Conservation (phyloP, 1,140 invertebrate species). For the Probaryconus sp. region DNA sequence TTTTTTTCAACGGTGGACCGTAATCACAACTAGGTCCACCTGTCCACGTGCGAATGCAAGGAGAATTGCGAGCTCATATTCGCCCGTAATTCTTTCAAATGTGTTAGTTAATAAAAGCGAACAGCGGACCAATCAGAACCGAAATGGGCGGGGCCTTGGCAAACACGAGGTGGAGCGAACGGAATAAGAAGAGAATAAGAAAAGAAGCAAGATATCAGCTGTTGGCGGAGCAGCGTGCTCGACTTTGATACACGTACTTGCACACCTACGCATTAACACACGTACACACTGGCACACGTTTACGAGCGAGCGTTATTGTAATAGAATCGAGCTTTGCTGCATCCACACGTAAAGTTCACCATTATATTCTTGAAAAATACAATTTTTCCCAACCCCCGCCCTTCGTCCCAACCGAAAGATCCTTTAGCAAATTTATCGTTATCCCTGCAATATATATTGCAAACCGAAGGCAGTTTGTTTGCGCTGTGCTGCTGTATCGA, state of each 20-base stretch:
- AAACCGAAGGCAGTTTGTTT: too few relatives aligned
- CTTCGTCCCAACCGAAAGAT: too few relatives aligned
- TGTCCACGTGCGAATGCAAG: constrained; percentile 41
- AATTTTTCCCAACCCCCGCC: constrained; percentile 3
- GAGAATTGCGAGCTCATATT: constrained; percentile 39
- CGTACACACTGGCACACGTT: constrained; percentile 10
- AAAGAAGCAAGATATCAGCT: constrained; percentile 36
- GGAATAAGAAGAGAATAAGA: constrained; percentile 24
- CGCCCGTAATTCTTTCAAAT: constrained; percentile 37
- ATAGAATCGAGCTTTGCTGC: constrained; percentile 7
- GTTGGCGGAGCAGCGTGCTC: constrained; percentile 11
- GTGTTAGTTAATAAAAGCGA: constrained; percentile 46
- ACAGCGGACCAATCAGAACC: constrained; percentile 19
- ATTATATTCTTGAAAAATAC: neutral
- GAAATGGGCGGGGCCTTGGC: constrained; percentile 15
- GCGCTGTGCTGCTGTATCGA: too few relatives aligned
- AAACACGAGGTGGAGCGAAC: constrained; percentile 35
- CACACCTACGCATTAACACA: neutral
- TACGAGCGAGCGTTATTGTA: constrained; percentile 24
- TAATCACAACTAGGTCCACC: constrained; percentile 28
- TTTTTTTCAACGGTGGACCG: constrained; percentile 14
- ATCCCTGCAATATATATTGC: too few relatives aligned
- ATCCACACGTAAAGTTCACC: neutral
- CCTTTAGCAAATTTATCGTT: constrained; percentile 15
- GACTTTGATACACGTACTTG: neutral